These are phyloP conservation scores for Stegodyphus mimosarum DNA, from an alignment of 1,140 invertebrate genomes.

Conservation along the genomic window DNA sequence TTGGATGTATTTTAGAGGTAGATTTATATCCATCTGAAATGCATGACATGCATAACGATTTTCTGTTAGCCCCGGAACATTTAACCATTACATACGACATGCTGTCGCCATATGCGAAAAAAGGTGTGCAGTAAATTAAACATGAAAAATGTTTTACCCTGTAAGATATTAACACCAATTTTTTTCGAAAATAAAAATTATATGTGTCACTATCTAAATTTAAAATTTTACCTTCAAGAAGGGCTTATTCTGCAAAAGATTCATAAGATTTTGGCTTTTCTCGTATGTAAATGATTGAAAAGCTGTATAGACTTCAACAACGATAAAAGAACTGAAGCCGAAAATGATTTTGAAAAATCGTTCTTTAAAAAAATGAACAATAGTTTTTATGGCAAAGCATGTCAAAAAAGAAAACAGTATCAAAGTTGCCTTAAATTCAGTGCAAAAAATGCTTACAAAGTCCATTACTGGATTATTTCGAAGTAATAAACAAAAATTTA, in stretches of 20 bases:
- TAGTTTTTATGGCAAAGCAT: slow-evolving; percentile 70
- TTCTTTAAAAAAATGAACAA: slow-evolving; percentile 70
- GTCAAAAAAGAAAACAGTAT: slow-evolving; percentile 70
- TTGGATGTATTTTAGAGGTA: background rate
- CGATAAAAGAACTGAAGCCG: slow-evolving; percentile 61
- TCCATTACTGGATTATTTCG: slow-evolving; percentile 38
- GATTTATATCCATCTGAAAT: background rate
- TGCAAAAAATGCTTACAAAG: slow-evolving; percentile 65
- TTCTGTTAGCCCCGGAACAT: background rate
- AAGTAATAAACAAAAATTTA: slow-evolving; percentile 59
- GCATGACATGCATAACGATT: background rate
- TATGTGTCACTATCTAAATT: slow-evolving; percentile 70
- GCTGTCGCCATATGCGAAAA: background rate
- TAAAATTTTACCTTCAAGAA: slow-evolving; percentile 68
- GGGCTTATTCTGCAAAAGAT: slow-evolving; percentile 70
- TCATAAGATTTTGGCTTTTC: slow-evolving; percentile 69
- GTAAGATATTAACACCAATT: slow-evolving; percentile 39
- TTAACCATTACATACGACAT: background rate
- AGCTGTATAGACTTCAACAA: slow-evolving; percentile 69
- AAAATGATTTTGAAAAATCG: slow-evolving; percentile 64
- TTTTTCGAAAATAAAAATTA: slow-evolving; percentile 66
- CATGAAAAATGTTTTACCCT: background rate
- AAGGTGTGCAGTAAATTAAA: slow-evolving; percentile 1
- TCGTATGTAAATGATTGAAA: slow-evolving; percentile 70
- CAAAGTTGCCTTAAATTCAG: slow-evolving; percentile 65